Base-by-base conservation (phyloP, 2,113 vertebrate species). In the Brachirus orientalis region DNA sequence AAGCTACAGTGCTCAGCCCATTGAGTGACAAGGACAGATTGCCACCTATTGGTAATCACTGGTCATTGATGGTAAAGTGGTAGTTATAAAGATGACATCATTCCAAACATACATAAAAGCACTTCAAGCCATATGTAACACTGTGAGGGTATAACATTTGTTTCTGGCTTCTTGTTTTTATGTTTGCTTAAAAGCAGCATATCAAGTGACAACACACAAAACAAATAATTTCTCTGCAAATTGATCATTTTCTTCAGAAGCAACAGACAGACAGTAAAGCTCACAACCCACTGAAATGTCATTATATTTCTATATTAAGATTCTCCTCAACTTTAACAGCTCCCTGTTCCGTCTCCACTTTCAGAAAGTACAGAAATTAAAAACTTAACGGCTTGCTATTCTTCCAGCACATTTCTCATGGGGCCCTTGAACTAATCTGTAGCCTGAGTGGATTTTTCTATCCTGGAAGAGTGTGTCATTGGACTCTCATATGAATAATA, bases 401-500 rank as follows among this genome's bases (percentile, higher is more conserved):
- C 16, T 14, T 55, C 35, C 35, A 38, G 17, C 61, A 33, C 38
- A 68, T 83, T 83, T 73, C 88, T 88, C 80, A 57, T 50, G 83
- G 78, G 87, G 78, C 63, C 63, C 70, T 86, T 66, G 19, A 84
- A 77, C 41, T 90, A 85, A 84, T 81, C 87, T 81, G 74, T 84
- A 86, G 81, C 69, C 85, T 63, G 58, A 40, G 63, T 70, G 80
- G 83, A 90, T 86, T 58, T 74, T 63, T 79, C 55, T 69, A 69
- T 77, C 86, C 79, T 13, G 10, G 68, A 82, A 81, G 72, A 88
- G 73, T 75, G 71, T 85, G 80, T 84, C 77, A 77, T 87, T 82
- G 74, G 82, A 62, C 67, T 74, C 80, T 89, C 72, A 90, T 90
- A 85, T 90, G 79, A 92, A 92, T 90, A 90, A 78, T 87, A 90